Percentiles rank a stretch among this genome's conserved stretches.
Conservation (phyloP, 2,888 invertebrate species). For the Drosophila phalerata region DNA sequence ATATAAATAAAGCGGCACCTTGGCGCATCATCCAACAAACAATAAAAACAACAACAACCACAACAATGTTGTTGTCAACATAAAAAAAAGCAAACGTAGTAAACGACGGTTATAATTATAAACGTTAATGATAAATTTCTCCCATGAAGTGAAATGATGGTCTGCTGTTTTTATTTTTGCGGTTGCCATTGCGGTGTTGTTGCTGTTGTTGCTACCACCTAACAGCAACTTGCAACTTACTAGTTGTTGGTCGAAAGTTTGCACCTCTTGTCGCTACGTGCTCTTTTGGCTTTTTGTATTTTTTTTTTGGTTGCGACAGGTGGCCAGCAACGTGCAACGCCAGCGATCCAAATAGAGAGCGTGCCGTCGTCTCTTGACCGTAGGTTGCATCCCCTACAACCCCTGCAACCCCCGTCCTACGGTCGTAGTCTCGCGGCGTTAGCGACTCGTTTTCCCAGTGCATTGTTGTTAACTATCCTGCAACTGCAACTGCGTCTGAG, state of each 20-base stretch:
- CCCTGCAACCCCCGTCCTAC: neutral
- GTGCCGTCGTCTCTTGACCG: constrained; percentile 61
- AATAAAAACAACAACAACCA: constrained; percentile 3
- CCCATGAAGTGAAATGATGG: constrained; percentile 68
- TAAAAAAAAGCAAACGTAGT: constrained; percentile 41
- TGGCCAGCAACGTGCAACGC: constrained; percentile 50
- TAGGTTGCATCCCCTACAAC: constrained; percentile 33
- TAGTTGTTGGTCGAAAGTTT: constrained; percentile 55
- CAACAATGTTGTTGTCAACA: constrained; percentile 39
- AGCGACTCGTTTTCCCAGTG: constrained; percentile 51
- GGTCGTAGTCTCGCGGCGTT: constrained; percentile 30
- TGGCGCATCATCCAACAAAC: constrained; percentile 24
- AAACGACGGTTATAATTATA: constrained; percentile 40
- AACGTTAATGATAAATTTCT: constrained; percentile 66
- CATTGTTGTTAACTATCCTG: constrained; percentile 45
- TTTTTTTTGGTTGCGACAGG: constrained; percentile 60
- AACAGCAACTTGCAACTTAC: constrained; percentile 25
- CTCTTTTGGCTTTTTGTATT: constrained; percentile 50
- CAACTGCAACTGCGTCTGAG: constrained; percentile 12
- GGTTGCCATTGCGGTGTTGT: constrained; percentile 3
- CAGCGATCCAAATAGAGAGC: constrained; percentile 51
- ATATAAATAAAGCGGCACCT: constrained; percentile 36
- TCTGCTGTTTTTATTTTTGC: constrained; percentile 31
- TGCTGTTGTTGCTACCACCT: neutral
- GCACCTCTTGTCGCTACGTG: constrained; percentile 49